phyloP scores from a whole-genome alignment of 2,888 invertebrate genomes.

The Cinara cedri region DNA sequence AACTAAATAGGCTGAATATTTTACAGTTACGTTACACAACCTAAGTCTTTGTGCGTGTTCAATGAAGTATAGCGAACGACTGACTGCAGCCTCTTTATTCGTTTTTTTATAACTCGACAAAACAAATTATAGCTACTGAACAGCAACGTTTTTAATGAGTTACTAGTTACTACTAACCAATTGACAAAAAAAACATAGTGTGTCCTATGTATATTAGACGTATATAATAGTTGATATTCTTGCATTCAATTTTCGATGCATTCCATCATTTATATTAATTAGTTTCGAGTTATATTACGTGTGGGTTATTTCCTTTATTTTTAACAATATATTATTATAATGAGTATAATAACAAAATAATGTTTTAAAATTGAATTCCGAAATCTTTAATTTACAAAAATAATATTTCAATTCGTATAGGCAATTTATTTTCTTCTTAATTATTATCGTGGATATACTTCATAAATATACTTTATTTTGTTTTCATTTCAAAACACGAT shows the following conservation, averaged over 20 bases:
- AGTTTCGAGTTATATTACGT: constrained; percentile 18
- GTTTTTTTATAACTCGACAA: constrained; percentile 18
- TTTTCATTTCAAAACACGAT: no score
- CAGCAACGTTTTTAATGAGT: constrained; percentile 30
- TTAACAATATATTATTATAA: no score
- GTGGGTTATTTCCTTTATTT: background rate
- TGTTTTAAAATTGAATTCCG: background rate
- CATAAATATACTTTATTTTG: no score
- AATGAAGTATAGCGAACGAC: constrained; percentile 39
- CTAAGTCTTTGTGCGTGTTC: constrained; percentile 29
- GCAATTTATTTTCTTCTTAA: no score
- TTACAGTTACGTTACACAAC: constrained; percentile 40
- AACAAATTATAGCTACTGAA: constrained; percentile 25
- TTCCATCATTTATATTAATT: constrained; percentile 38
- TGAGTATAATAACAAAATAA: no score
- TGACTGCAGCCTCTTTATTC: constrained; percentile 43
- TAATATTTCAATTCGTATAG: no score
- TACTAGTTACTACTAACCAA: constrained; percentile 41
- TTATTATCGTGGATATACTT: no score
- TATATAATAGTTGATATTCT: no score
- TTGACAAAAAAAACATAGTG: constrained; percentile 26
- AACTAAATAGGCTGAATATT: constrained; percentile 37
- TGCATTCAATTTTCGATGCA: no score
- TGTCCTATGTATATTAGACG: background rate
- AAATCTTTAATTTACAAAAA: no score